phyloP scores from a whole-genome alignment of 53 echinoderm and acorn worm genomes.

The Patiria pectinifera region DNA sequence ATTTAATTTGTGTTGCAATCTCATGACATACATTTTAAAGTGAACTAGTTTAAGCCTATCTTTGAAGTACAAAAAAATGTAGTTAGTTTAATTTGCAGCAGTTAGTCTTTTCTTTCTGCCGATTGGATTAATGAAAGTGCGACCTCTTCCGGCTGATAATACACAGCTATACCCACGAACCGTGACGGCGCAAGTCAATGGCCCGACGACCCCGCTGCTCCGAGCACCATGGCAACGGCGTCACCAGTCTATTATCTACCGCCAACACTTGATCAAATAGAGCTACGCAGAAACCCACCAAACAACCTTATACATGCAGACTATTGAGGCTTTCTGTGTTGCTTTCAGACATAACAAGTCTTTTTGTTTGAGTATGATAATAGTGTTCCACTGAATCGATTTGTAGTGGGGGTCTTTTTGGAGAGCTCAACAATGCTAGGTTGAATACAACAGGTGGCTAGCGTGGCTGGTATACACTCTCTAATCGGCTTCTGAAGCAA shows the following conservation, averaged over 20 bases:
- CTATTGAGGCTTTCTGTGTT: neutral
- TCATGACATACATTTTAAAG: no score
- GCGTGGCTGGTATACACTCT: no score
- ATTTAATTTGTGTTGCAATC: no score
- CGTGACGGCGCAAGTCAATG: neutral
- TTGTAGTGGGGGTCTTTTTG: neutral
- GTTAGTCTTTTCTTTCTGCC: no score
- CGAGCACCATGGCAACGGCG: conserved; percentile 17
- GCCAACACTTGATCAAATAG: neutral
- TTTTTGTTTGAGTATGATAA: neutral
- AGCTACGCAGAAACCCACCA: neutral
- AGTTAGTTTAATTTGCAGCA: no score
- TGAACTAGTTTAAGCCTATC: no score
- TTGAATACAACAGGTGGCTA: neutral
- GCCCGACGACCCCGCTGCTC: neutral
- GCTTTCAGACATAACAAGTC: neutral
- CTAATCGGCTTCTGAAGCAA: neutral
- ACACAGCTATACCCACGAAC: neutral
- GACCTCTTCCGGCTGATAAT: no score
- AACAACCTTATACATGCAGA: neutral
- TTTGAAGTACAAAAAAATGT: no score
- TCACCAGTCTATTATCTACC: neutral
- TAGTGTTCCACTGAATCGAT: conserved; percentile 2
- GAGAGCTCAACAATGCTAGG: neutral
- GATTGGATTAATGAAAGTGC: no score